Evolutionary conservation across 2,113 vertebrate genomes (phyloP), one percentile per base, ranked within the genome.

Genomic region (Rhizomys pruinosus): DNA sequence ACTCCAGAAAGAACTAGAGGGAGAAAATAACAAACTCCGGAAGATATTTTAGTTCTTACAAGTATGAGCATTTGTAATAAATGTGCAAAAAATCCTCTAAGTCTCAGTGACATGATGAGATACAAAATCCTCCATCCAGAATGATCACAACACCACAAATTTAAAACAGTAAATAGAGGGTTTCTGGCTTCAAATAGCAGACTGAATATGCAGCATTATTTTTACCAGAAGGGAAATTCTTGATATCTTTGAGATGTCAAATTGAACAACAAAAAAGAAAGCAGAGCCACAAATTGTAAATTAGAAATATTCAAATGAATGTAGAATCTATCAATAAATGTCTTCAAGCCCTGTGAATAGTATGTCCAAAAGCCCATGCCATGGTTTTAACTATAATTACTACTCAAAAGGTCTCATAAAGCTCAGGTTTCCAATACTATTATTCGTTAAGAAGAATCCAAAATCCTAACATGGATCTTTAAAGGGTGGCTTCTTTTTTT

Each of bases 111-210:
- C 27, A 94, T 55, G 74, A 91, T 78, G 89, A 94, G 32, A 77
- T 69, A 32, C 4, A 34, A 73, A 82, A 61, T 79, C 76, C 89
- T 92, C 68, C 44, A 29, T 74, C 91, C 84, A 81, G 82, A 91
- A 90, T 72, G 13, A 89, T 72, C 17, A 47, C 59, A 93, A 63
- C 4, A 57, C 15, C 61, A 39, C 32, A 81, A 78, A 78, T 27
- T 63, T 72, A 92, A 87, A 93, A 82, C 20, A 16, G 64, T 0
- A 25, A 1, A 7, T 7, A 73, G 27, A 91, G 15, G 39, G 10
- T 42, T 86, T 91, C 79, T 77, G 32, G n/a, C 39, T 96, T 74
- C 81, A 68, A 32, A 87, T n/a, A 74, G 59, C 57, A 77, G 34
- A 52, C 29, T 44, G 47, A 89, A 76, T 34, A 42, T 27, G 4